Evolutionary conservation across 2,888 invertebrate species (phyloP).

Genomic region (Melipona bicolor): DNA sequence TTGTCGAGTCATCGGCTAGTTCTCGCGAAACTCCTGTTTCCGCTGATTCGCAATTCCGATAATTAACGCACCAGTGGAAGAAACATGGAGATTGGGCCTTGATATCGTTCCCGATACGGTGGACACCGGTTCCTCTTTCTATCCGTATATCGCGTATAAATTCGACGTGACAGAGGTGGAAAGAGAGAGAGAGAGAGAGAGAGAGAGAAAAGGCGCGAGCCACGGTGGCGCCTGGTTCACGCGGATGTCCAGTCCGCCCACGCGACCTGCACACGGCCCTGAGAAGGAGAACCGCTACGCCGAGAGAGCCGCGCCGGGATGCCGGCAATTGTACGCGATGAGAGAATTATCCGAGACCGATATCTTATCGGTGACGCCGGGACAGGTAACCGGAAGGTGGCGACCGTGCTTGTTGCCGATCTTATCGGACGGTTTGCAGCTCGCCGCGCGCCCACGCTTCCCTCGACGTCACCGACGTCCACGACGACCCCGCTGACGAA

Average conservation of each 20-base stretch:
- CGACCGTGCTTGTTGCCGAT: slow-evolving; percentile 60
- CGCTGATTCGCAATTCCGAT: no score
- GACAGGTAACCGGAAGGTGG: slow-evolving; percentile 69
- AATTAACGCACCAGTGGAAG: no score
- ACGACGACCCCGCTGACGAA: slow-evolving; percentile 5
- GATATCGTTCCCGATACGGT: not conserved
- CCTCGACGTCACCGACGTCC: slow-evolving; percentile 52
- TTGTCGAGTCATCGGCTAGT: no score
- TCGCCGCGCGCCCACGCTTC: slow-evolving; percentile 48
- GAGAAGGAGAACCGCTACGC: slow-evolving; percentile 64
- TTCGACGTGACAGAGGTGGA: slow-evolving; percentile 15
- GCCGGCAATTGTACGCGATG: slow-evolving; percentile 60
- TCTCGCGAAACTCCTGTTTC: no score
- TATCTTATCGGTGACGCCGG: slow-evolving; percentile 65
- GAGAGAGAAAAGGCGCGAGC: slow-evolving; percentile 9
- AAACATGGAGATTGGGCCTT: not conserved
- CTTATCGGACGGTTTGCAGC: slow-evolving; percentile 65
- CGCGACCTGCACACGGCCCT: slow-evolving; percentile 44
- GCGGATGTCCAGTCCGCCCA: slow-evolving; percentile 55
- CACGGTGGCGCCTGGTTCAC: slow-evolving; percentile 52
- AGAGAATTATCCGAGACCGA: slow-evolving; percentile 64
- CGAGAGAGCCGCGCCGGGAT: slow-evolving; percentile 48
- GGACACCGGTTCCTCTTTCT: not conserved
- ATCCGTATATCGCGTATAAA: not conserved
- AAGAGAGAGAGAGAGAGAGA: not conserved